These are phyloP conservation scores for Chlorodrepanis virens DNA, from an alignment of 2,113 vertebrate species.

Conservation along the genomic window DNA sequence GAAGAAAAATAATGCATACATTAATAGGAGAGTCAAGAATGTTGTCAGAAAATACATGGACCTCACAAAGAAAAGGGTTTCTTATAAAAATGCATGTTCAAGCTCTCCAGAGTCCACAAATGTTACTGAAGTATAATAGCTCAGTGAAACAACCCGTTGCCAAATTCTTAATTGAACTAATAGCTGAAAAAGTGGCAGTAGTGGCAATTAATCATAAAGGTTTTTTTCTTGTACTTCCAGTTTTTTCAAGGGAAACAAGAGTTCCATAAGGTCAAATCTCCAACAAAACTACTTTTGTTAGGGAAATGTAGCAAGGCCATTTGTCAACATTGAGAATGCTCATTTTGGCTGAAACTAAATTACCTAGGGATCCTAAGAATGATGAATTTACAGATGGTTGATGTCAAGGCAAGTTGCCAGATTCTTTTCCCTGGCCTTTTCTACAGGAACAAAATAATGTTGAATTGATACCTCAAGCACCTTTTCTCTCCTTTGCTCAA, in stretches of 20 bases:
- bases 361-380: conserved; percentile 28
- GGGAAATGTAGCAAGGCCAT: conserved; percentile 7
- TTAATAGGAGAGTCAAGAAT: not conserved
- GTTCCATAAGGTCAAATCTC: conserved; percentile 27
- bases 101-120: not conserved
- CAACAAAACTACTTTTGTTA: conserved; percentile 52
- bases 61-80: not conserved
- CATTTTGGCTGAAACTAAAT: conserved; percentile 51
- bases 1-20: not conserved
- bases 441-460: not conserved
- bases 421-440: conserved; percentile 16
- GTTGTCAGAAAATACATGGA: not conserved
- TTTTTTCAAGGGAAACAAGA: not conserved
- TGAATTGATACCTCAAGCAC: not conserved
- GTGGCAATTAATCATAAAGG: conserved; percentile 1
- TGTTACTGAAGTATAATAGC: not conserved
- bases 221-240: not conserved
- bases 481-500: not conserved
- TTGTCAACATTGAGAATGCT: conserved; percentile 51
- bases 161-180: not conserved
- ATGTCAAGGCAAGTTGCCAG: conserved; percentile 52
- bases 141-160: not conserved
- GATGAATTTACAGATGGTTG: conserved; percentile 61
- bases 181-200: not conserved
- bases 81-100: not conserved